Evolutionary conservation across 2,888 invertebrate genomes (phyloP), one percentile per base, ranked within the genome.

Genomic region (Cistogaster globosa): DNA sequence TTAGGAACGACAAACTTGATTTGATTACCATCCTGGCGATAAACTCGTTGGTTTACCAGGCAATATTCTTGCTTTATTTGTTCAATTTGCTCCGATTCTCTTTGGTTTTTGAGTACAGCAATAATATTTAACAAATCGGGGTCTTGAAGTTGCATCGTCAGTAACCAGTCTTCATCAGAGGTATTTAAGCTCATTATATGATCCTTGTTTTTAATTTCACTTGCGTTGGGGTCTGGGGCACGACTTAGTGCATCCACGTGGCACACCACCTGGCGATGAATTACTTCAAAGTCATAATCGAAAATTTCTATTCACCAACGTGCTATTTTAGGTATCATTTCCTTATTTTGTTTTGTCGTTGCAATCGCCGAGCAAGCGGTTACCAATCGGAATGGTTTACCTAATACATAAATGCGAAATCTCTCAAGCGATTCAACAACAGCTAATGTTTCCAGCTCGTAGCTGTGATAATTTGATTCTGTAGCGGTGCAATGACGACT

Each of bases 1-100:
- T 26, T 26, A 18, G 51, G 36, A 18, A 67, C 80, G 1, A 87
- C 85, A 48, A 83, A 85, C 32, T 42, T 75, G 0, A 74, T 12
- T 0, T 45, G 58, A 18, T 74, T 69, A 0, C 2, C 62, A 36
- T 42, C 60, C 11, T 62, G 36, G 9, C 62, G 38, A n/a, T 71
- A 60, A 16, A 85, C 58, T 1, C 78, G 72, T 20, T 83, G 32
- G 42, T 76, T 85, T 22, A 78, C 20, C 36, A 79, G 18, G 26
- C 45, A 26, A 18, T 65, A 76, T 8, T 79, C 68, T 0, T 36
- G 57, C 1, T 42, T 68, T 22, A 68, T 76, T 63, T 58, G 53
- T 12, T 36, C 18, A 5, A 5, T 32, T 51, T 76, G 76, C 8
- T 16, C 2, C 0, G 78, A 72, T 14, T 20, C 8, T 8, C 16